A percentile compares a stretch with the other conserved stretches of the same genome.
Evolutionary conservation across 2,113 vertebrate genomes (phyloP).

Genomic region (Antennarius striatus): DNA sequence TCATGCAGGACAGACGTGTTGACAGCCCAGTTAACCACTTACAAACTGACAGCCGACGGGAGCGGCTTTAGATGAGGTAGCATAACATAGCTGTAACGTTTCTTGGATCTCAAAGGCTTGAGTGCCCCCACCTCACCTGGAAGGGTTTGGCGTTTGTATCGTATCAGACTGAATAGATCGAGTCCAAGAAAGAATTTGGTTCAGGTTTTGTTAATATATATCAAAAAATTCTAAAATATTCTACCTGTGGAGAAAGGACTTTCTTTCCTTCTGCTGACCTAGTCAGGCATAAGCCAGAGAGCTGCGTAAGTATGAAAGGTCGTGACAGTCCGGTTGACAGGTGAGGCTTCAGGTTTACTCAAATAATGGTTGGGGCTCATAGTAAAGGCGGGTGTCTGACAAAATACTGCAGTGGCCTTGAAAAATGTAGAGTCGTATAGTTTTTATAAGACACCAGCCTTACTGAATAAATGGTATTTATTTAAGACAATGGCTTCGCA

Average conservation of each 20-base stretch:
- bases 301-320: constrained; percentile 18
- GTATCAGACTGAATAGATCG: no score
- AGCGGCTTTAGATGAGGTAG: constrained; percentile 45
- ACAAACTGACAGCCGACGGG: constrained; percentile 67
- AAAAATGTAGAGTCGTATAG: neutral
- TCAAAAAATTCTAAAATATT: no score
- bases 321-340: constrained; percentile 36
- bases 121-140: constrained; percentile 14
- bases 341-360: constrained; percentile 37
- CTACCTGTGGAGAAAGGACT: constrained; percentile 22
- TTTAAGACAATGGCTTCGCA: constrained; percentile 53
- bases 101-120: constrained; percentile 11
- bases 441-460: constrained; percentile 27
- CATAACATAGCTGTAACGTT: constrained; percentile 20
- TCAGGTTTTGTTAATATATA: no score
- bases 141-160: constrained; percentile 2
- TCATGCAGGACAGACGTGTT: constrained; percentile 51
- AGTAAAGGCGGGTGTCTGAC: neutral
- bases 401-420: constrained; percentile 2
- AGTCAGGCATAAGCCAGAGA: constrained; percentile 57
- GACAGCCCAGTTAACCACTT: constrained; percentile 66
- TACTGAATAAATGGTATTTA: constrained; percentile 41
- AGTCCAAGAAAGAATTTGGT: no score
- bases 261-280: constrained; percentile 39
- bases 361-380: constrained; percentile 5